Evolutionary conservation across 2,113 vertebrate genomes (phyloP).

Genomic region (Oenanthe melanoleuca): DNA sequence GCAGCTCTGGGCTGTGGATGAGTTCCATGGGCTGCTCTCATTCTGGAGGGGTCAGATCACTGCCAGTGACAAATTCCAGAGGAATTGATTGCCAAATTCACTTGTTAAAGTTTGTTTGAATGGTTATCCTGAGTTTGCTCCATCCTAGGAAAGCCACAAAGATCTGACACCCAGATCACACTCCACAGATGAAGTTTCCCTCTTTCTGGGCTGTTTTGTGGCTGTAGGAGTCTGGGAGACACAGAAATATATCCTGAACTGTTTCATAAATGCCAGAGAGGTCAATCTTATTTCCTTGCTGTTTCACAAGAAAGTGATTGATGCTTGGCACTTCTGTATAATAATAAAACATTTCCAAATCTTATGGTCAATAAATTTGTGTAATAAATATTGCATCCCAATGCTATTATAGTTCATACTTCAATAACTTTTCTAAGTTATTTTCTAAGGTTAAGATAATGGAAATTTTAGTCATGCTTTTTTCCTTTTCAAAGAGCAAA

Average conservation of each 20-base stretch:
- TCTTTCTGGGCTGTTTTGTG: not conserved
- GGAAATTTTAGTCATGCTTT: not conserved
- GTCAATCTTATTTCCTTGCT: conserved; percentile 1
- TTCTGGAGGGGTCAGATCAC: not conserved
- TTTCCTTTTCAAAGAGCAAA: conserved; percentile 15
- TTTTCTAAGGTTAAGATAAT: conserved; percentile 17
- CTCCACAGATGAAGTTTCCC: not conserved
- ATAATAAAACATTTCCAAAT: conserved; percentile 48
- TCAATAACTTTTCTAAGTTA: not conserved
- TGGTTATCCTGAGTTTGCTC: not conserved
- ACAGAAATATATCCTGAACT: not conserved
- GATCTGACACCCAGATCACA: not conserved
- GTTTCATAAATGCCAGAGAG: not conserved
- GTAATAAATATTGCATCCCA: conserved; percentile 41
- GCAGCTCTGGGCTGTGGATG: not conserved
- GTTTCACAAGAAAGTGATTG: conserved; percentile 3
- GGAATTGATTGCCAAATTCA: not conserved
- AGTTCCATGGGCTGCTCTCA: not conserved
- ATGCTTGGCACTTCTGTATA: conserved; percentile 2
- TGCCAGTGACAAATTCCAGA: not conserved
- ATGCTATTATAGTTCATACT: conserved; percentile 3
- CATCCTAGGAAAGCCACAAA: not conserved
- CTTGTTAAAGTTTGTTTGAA: not conserved
- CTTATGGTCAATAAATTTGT: conserved; percentile 46
- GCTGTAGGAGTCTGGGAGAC: not conserved